A percentile compares a stretch with the other conserved stretches of the same genome.
Evolutionary conservation across 2,797 vertebrate species (phyloP).

Genomic region (Sebastes melanostomus): DNA sequence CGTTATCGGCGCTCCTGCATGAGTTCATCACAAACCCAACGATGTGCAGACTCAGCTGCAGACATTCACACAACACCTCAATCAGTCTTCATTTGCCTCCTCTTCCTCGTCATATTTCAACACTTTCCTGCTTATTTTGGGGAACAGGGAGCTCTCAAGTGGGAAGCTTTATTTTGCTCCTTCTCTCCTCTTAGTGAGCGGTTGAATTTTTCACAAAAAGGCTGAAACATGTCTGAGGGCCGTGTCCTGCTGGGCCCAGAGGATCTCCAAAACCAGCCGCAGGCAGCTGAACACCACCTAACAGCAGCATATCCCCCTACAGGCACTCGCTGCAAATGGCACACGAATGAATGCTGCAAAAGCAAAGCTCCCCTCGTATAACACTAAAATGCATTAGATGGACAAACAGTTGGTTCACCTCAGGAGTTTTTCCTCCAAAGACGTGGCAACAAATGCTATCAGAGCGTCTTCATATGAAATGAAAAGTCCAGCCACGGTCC

Average conservation of each 20-base stretch:
- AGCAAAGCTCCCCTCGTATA: conserved; percentile 9
- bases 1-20: conserved; percentile 60
- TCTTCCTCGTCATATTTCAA: conserved; percentile 48
- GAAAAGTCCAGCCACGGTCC: conserved; percentile 25
- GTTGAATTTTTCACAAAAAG: conserved; percentile 6
- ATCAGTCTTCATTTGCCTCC: conserved; percentile 78
- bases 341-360: conserved; percentile 17
- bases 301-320: conserved; percentile 16
- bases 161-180: conserved; percentile 24
- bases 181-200: conserved; percentile 9
- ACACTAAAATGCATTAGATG: conserved; percentile 3
- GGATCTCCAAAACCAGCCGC: conserved; percentile 15
- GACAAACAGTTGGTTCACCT: conserved; percentile 23
- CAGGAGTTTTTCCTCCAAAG: conserved; percentile 6
- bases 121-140: conserved; percentile 2
- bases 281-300: conserved; percentile 2
- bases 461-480: conserved; percentile 20
- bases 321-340: conserved; percentile 13
- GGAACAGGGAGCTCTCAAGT: conserved; percentile 34
- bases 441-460: background rate
- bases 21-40: conserved; percentile 56
- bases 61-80: conserved; percentile 47
- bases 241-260: conserved; percentile 13
- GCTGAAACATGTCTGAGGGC: conserved; percentile 19
- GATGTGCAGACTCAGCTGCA: conserved; percentile 71